Evolutionary conservation across 2,797 vertebrate species (phyloP), one percentile per base, ranked within the genome.

Genomic region (Myripristis jacobus): DNA sequence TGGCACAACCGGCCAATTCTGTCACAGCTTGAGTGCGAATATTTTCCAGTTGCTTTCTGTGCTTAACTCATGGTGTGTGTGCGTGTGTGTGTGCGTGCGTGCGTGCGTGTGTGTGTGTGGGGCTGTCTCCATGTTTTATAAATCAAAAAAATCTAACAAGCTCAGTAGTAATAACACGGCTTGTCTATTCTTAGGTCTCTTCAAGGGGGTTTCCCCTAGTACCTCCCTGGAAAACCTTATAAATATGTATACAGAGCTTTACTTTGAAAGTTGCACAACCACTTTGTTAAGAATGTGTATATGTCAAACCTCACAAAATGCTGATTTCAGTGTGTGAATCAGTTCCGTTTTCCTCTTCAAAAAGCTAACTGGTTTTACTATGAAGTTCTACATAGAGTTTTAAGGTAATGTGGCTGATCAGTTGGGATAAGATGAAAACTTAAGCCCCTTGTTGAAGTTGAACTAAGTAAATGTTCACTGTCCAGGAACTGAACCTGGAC

Each of bases 221-320:
- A 86, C 91, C 88, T 91, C 90, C 84, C 61, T 60, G 87, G 89
- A 89, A 86, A 69, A 77, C 74, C 34, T 41, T 79, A 83, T 86
- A 85, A 77, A 87, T 79, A 75, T 87, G 81, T 89, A 74, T 66
- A 70, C 83, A 65, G 61, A 92, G 90, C 91, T 92, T 93, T 92
- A 93, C 80, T 83, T 88, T 91, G 53, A 89, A 86, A 81, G 77
- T 87, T 88, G 88, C 86, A 89, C 88, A 91, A 75, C 70, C 53
- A 70, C 73, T 74, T 82, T 82, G 75, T 82, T 87, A 90, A 82
- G 70, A 84, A 80, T 41, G 72, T 73, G 74, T 91, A 75, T 81
- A 80, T 89, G 51, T n/a, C n/a, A 46, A 83, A 85, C 66, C 74
- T 84, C 73, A 18, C 43, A 56, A 47, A 21, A 44, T 60, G 51